Base-by-base conservation (phyloP, 2,888 invertebrate species). In the Pristionchus mayeri region DNA sequence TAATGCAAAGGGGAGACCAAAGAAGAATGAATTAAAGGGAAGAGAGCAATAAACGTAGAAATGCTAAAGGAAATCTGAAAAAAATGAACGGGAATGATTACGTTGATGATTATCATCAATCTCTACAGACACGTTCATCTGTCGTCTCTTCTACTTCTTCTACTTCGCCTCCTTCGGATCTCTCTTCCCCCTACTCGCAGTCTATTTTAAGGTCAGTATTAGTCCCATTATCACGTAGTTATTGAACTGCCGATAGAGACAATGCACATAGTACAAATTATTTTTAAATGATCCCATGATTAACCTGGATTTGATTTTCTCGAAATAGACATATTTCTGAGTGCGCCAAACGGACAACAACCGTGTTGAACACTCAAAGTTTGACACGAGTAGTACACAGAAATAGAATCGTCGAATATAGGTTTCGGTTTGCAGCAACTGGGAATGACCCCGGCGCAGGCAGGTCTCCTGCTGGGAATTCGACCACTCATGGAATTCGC, bases 121-220 rank as follows among this genome's bases (percentile, higher is more conserved):
- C 13, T 40, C 40, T 93, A 96, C 96, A 90, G 97, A 98, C 93
- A 94, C 99, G 83, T 95, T 98, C 89, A 96, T 97, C 84, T 97
- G 97, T 90, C 98, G 99, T 94, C 96, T 97, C 34, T 99, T 99
- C 94, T 99, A 99, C 94, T 98, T 99, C 94, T 98, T 98, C 95
- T 99, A 98, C 94, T 99, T 98, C 94, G 97, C 98, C 63, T 98
- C 98, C 0, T 99, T 99, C 93, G 99, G 99, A 9, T 97, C 97
- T 0, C 95, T 99, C 24, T 99, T 98, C 93, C 99, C 99, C 0
- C 94, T 99, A 87, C 96, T 99, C 96, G 98, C 98, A 54, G 97
- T 99, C 75, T 99, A 98, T 94, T 99, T 99, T 95, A 99, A 99
- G 94, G 84, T 84, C 3, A n/a, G n/a, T n/a, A n/a, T n/a, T n/a